A percentile compares a stretch with the other conserved stretches of the same genome.
These are phyloP conservation scores for Cantharis lateralis DNA, from an alignment of 2,888 invertebrate genomes.

Conservation along the genomic window DNA sequence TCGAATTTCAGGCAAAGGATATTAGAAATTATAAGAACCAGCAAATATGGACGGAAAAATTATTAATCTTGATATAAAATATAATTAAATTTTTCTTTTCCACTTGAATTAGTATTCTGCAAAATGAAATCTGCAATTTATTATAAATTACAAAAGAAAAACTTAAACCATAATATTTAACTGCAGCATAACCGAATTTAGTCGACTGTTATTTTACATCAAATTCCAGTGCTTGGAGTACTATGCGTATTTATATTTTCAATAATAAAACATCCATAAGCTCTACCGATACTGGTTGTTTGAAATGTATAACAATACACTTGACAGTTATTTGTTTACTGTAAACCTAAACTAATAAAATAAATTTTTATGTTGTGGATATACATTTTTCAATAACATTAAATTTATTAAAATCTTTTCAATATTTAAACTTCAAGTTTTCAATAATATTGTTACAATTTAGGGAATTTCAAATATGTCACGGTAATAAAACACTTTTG, in stretches of 20 bases:
- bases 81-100: background rate
- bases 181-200: background rate
- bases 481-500: background rate
- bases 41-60: background rate
- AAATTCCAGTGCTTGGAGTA: background rate
- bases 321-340: background rate
- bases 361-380: background rate
- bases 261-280: background rate
- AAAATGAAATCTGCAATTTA: background rate
- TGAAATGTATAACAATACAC: background rate
- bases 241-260: background rate
- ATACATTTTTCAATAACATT: background rate
- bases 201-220: background rate
- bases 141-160: background rate
- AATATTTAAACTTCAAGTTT: background rate
- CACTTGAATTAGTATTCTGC: background rate
- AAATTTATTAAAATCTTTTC: background rate
- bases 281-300: background rate
- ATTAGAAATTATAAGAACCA: background rate
- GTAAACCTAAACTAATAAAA: background rate
- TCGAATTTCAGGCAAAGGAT: background rate
- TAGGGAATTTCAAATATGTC: background rate
- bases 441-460: background rate
- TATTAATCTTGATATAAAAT: background rate
- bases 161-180: background rate